Evolutionary conservation across 2,888 invertebrate genomes (phyloP).

Genomic region (Trichogramma dendrolimi): DNA sequence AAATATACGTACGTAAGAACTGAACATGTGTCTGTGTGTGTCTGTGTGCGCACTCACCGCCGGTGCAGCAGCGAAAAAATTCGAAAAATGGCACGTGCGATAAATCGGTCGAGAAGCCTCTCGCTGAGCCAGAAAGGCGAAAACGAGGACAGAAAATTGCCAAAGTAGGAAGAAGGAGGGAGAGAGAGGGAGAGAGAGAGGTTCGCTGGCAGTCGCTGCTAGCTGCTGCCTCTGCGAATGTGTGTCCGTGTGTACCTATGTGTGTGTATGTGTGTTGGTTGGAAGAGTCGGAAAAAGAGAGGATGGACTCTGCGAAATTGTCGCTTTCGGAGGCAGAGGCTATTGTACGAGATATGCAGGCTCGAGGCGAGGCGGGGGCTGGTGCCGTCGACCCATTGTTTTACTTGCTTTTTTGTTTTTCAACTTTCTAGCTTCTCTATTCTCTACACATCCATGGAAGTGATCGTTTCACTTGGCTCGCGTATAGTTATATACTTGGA

Average conservation of each 20-base stretch:
- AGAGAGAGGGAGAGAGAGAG: constrained; percentile 2
- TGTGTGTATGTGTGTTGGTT: neutral
- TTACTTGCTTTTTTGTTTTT: too few relatives aligned
- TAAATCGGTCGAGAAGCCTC: constrained; percentile 20
- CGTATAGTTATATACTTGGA: too few relatives aligned
- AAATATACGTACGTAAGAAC: too few relatives aligned
- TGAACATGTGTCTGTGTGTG: too few relatives aligned
- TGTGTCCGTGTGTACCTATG: neutral
- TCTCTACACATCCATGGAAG: too few relatives aligned
- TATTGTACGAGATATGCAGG: too few relatives aligned
- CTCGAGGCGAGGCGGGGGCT: too few relatives aligned
- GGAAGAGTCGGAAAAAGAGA: neutral
- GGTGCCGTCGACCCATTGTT: too few relatives aligned
- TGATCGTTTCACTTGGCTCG: too few relatives aligned
- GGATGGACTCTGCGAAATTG: too few relatives aligned
- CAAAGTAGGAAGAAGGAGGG: neutral
- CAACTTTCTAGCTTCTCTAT: too few relatives aligned
- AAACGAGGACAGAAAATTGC: constrained; percentile 14
- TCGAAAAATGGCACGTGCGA: constrained; percentile 20
- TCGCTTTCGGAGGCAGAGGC: too few relatives aligned
- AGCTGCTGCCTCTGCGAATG: neutral
- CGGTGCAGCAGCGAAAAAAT: constrained; percentile 6
- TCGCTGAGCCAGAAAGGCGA: neutral
- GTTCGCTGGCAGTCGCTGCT: neutral
- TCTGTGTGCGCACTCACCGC: neutral